phyloP scores from a whole-genome alignment of 2,113 vertebrate genomes.

The Seriola aureovittata region DNA sequence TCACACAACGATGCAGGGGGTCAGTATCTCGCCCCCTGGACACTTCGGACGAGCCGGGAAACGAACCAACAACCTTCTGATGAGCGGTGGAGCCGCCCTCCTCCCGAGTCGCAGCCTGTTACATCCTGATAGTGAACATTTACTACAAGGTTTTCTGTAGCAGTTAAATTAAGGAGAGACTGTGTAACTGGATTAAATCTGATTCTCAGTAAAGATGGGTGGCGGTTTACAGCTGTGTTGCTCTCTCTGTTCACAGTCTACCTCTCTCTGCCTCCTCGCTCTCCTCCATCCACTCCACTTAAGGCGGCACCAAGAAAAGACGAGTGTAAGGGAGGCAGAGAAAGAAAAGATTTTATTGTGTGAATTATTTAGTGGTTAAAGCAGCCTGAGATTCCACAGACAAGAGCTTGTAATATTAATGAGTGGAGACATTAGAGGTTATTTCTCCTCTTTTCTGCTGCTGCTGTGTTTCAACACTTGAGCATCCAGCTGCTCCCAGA shows the following conservation, averaged over 20 bases:
- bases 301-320: constrained; percentile 30
- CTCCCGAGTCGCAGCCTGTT: too few relatives aligned
- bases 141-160: background rate
- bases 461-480: constrained; percentile 26
- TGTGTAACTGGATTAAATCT: background rate
- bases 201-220: background rate
- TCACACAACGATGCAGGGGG: too few relatives aligned
- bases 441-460: constrained; percentile 37
- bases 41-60: too few relatives aligned
- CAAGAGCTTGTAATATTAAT: constrained; percentile 80
- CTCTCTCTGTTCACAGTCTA: background rate
- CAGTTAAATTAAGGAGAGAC: background rate
- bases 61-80: too few relatives aligned
- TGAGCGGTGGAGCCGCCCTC: too few relatives aligned
- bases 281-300: constrained; percentile 15
- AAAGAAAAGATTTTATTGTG: constrained; percentile 74
- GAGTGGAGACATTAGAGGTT: constrained; percentile 66
- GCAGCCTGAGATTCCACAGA: constrained; percentile 78
- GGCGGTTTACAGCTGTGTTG: background rate
- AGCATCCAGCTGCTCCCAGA: constrained; percentile 34
- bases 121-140: background rate
- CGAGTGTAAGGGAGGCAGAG: background rate
- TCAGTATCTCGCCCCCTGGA: too few relatives aligned
- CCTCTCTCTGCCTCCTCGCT: constrained; percentile 14
- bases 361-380: constrained; percentile 79